Percentiles rank a stretch among this genome's conserved stretches.
These are phyloP conservation scores for Metellina segmentata DNA, from an alignment of 2,888 invertebrate genomes.

Conservation along the genomic window DNA sequence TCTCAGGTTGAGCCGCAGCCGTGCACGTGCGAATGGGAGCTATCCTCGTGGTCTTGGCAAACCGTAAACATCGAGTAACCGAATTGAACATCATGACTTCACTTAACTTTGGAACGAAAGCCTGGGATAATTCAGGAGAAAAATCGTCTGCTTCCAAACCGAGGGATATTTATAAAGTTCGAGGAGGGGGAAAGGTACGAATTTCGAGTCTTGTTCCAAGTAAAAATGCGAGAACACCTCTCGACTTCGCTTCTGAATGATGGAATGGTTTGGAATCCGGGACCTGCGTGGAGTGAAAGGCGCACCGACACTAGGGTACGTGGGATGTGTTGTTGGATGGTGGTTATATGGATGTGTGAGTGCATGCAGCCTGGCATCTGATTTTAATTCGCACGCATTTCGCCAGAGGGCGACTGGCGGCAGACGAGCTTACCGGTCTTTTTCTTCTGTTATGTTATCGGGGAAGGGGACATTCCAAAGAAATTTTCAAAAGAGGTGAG, in stretches of 20 bases:
- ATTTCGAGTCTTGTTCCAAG: no score
- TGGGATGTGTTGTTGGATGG: no score
- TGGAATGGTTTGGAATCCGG: not conserved
- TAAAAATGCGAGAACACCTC: no score
- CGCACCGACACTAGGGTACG: not conserved
- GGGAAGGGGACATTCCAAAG: not conserved
- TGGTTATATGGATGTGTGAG: no score
- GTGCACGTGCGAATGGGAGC: constrained; percentile 28
- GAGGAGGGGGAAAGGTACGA: not conserved
- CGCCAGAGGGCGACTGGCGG: constrained; percentile 37
- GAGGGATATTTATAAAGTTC: not conserved
- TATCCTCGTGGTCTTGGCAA: constrained; percentile 41
- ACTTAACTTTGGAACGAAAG: not conserved
- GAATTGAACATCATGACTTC: constrained; percentile 66
- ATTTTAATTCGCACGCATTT: not conserved
- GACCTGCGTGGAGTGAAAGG: not conserved
- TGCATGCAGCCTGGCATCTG: not conserved
- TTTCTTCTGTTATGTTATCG: no score
- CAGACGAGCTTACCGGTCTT: not conserved
- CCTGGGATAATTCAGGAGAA: not conserved
- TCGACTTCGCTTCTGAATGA: no score
- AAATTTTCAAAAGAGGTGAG: constrained; percentile 21
- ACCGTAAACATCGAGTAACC: constrained; percentile 45
- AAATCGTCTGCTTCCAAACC: not conserved
- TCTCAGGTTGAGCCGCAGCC: constrained; percentile 23